Evolutionary conservation across 1,140 invertebrate genomes (phyloP).

Genomic region (Geopemphigus sp.): DNA sequence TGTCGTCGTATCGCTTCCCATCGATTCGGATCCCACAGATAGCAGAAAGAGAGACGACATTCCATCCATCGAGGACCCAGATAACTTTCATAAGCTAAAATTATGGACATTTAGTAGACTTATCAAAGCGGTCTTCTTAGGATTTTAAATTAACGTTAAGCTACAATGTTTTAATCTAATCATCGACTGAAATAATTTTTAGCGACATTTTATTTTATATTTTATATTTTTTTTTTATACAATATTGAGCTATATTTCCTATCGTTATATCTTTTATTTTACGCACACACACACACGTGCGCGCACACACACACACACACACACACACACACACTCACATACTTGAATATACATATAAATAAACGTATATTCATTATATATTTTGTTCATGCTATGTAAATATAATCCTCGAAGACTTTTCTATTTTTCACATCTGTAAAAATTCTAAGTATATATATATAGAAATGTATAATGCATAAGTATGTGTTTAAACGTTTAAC

Average conservation of each 20-base stretch:
- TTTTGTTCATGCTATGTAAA: too few relatives aligned
- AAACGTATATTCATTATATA: too few relatives aligned
- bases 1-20: conserved; percentile 1
- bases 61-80: conserved; percentile 28
- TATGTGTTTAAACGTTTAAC: too few relatives aligned
- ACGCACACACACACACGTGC: neutral
- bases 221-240: neutral
- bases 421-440: too few relatives aligned
- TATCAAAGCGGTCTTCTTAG: neutral
- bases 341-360: too few relatives aligned
- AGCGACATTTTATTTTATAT: neutral
- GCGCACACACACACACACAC: too few relatives aligned
- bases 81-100: conserved; percentile 31
- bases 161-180: conserved; percentile 10
- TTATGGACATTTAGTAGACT: neutral
- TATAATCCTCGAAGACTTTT: too few relatives aligned
- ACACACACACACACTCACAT: too few relatives aligned
- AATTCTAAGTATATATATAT: too few relatives aligned
- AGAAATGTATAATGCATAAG: too few relatives aligned
- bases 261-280: neutral
- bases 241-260: neutral
- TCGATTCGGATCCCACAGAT: conserved; percentile 40
- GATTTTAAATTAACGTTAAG: conserved; percentile 25
- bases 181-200: conserved; percentile 13
- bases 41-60: conserved; percentile 30